Conservation (phyloP, 2,797 vertebrate genomes). For the Sylvia borin region DNA sequence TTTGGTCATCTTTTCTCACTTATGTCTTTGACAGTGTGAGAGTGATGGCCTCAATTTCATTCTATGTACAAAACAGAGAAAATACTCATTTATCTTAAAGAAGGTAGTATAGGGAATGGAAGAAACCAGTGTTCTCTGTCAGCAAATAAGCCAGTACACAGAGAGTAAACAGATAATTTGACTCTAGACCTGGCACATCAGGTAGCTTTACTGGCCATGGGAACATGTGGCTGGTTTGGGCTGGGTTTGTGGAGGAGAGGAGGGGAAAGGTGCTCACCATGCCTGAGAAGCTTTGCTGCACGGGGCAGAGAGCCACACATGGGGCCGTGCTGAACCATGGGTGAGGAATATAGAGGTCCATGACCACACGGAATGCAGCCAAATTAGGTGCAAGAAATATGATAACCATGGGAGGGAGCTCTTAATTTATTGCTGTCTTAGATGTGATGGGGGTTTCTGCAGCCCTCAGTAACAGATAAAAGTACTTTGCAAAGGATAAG, state of each 20-base stretch:
- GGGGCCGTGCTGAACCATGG: neutral
- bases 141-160: neutral
- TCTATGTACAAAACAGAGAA: neutral
- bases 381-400: neutral
- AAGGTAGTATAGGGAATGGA: neutral
- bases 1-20: neutral
- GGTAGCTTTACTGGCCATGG: neutral
- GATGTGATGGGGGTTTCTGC: neutral
- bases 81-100: neutral
- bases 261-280: neutral
- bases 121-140: neutral
- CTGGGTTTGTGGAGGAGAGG: neutral
- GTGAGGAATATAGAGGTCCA: neutral
- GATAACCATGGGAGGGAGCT: slow-evolving; percentile 43
- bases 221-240: neutral
- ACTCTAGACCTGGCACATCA: neutral
- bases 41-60: neutral
- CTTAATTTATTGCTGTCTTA: slow-evolving; percentile 7
- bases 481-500: slow-evolving; percentile 3
- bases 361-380: neutral
- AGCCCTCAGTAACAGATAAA: neutral
- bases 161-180: neutral
- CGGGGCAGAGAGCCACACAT: neutral
- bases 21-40: neutral
- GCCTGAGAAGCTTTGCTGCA: neutral